A percentile compares a stretch with the other conserved stretches of the same genome.
Conservation (phyloP, 2,797 vertebrate species). For the Chrosomus eos region DNA sequence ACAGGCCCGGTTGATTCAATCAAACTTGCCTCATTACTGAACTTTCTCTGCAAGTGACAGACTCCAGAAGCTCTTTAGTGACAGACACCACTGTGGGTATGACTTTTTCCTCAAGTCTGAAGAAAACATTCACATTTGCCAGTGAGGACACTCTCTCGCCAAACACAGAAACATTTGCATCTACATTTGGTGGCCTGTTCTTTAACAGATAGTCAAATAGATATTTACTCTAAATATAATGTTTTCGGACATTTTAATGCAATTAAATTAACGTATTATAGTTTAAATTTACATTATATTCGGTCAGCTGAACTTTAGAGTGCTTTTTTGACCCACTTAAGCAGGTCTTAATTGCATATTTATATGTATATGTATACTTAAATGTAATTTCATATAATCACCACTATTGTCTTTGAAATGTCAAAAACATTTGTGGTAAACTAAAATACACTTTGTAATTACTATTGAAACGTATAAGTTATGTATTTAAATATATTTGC, state of each 20-base stretch:
- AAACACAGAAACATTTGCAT: constrained; percentile 21
- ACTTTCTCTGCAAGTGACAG: constrained; percentile 72
- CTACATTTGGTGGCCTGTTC: neutral
- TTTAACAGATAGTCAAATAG: constrained; percentile 15
- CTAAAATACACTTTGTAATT: neutral
- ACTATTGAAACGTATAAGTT: neutral
- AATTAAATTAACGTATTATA: too few species aligned
- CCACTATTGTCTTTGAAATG: neutral
- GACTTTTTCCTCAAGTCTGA: constrained; percentile 67
- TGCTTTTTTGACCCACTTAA: neutral
- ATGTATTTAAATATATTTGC: neutral
- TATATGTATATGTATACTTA: neutral
- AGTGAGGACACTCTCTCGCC: neutral
- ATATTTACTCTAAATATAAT: neutral
- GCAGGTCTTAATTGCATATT: neutral
- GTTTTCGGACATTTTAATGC: too few species aligned
- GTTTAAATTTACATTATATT: too few species aligned
- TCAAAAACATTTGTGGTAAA: neutral
- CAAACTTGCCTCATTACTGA: constrained; percentile 73
- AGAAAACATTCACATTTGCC: constrained; percentile 46
- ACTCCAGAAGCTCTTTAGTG: constrained; percentile 74
- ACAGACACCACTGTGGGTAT: constrained; percentile 67
- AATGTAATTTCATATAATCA: neutral
- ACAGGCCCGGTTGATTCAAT: constrained; percentile 79
- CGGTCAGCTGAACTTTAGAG: neutral